Base-by-base conservation (phyloP, 53 echinoderm and acorn worm species). In the Holothuria leucospilota region DNA sequence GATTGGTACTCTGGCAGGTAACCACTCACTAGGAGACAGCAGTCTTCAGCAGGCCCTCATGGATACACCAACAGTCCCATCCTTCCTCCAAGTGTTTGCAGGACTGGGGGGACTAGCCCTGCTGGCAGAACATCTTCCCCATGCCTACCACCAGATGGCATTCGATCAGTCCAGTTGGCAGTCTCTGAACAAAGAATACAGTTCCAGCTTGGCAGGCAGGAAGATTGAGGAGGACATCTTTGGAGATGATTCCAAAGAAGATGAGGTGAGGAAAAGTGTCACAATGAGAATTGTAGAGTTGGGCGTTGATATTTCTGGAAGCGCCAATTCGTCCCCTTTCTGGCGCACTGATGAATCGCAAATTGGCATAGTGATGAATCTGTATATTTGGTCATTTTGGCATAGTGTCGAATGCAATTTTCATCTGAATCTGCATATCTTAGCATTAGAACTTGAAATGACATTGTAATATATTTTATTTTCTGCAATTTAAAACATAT, bases 21-120 rank as follows among this genome's bases (percentile, higher is more conserved):
- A 39, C 29, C n/a, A 40, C 84, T 84, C 49, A 16, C 20, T 67
- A 27, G 80, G 59, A 60, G 59, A 79, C 7, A 29, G 29, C 20
- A 20, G 20, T 20, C 20, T 51, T 25, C 82, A 82, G 29, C 75
- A 89, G 59, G 84, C 93, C 14, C 62, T 98, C 13, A 85, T 95
- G 51, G 95, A 98, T 59, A 82, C 95, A 5, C 84, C 93, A 20
- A 87, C 91, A 46, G 83, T 98, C 46, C 93, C 99, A 41, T 98
- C 99, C 58, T 93, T 98, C 87, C 92, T 98, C 42, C 93, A 98
- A 39, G 95, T 98, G 29, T 98, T 98, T 93, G 99, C 99, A 61
- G 88, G 92, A 34, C 87, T 98, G 34, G 95, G 95, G n/a, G 99
- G 99, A 70, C 85, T 99, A 85, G 99, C 99, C 26, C 92, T 99